These are phyloP conservation scores for Todus mexicanus DNA, from an alignment of 2,797 vertebrate species.

Conservation along the genomic window DNA sequence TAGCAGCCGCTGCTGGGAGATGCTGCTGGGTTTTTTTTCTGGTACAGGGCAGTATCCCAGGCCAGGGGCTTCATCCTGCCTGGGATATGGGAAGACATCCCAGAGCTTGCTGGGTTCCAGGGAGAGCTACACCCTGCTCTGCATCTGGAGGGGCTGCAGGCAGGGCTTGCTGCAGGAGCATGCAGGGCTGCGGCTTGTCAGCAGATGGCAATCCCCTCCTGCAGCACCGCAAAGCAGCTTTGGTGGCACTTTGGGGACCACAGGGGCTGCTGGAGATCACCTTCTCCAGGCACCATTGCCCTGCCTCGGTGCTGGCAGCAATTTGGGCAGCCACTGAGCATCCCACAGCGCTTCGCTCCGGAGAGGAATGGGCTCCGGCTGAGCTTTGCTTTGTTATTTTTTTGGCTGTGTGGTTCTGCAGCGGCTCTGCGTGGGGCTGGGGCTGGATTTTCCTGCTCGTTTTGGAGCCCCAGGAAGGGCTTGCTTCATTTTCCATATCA, in stretches of 20 bases:
- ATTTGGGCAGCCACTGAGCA: neutral
- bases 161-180: neutral
- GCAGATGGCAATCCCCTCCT: slow-evolving; percentile 62
- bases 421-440: neutral
- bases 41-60: neutral
- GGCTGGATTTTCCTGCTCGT: neutral
- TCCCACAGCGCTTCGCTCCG: fast-evolving
- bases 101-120: fast-evolving
- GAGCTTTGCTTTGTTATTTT: fast-evolving
- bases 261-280: neutral
- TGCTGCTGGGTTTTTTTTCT: neutral
- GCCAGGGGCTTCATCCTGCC: neutral
- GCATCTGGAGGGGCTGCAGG: too few relatives aligned
- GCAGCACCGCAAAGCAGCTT: neutral
- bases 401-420: neutral
- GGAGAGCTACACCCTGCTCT: neutral
- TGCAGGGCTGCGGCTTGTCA: slow-evolving; percentile 42
- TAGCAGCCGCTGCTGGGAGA: neutral
- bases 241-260: neutral
- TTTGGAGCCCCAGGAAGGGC: neutral
- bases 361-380: fast-evolving
- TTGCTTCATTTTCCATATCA: fast-evolving
- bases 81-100: neutral
- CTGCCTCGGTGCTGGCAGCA: neutral
- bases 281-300: neutral